Conservation (phyloP, 2,888 invertebrate species). For the Pammene aurita region DNA sequence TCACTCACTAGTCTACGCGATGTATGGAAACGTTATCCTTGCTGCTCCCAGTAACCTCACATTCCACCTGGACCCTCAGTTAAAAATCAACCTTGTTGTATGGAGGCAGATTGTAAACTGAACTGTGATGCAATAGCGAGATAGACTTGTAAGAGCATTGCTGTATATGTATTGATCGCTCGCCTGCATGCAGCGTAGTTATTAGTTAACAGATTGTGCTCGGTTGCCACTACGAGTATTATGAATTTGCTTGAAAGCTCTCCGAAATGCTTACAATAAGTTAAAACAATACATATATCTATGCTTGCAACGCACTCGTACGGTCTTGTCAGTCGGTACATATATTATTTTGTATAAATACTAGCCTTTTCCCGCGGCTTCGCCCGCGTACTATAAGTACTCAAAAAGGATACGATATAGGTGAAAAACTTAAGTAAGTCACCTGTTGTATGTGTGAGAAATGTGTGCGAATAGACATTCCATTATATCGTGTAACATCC, state of each 20-base stretch:
- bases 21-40: background rate
- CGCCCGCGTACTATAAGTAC: no score
- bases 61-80: background rate
- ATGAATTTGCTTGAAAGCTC: slow-evolving; percentile 24
- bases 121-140: background rate
- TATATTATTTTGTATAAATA: no score
- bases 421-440: no score
- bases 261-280: no score
- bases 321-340: no score
- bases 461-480: no score
- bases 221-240: slow-evolving; percentile 6
- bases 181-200: slow-evolving; percentile 18
- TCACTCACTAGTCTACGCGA: background rate
- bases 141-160: background rate
- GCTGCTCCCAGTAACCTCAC: background rate
- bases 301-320: no score
- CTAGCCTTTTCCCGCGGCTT: no score
- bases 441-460: no score
- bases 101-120: background rate
- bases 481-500: no score
- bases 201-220: slow-evolving; percentile 20
- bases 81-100: background rate
- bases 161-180: slow-evolving; percentile 23
- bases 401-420: no score
- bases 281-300: no score